Evolutionary conservation across 2,113 vertebrate species (phyloP).

Genomic region (Pseudorectes ferrugineus): DNA sequence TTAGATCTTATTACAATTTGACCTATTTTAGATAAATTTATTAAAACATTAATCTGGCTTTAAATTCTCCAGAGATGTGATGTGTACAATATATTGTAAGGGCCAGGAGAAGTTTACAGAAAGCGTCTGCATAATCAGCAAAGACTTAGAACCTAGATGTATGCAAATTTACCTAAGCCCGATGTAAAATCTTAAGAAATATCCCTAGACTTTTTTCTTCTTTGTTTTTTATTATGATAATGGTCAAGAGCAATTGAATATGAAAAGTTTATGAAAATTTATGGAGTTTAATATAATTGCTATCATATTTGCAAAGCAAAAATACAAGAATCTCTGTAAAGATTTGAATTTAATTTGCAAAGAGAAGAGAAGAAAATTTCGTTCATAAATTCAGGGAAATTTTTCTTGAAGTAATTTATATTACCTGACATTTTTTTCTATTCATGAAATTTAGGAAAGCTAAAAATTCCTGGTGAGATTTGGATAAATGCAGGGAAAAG

Average conservation of each 20-base stretch:
- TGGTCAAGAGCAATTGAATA: conserved; percentile 32
- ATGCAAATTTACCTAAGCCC: conserved; percentile 37
- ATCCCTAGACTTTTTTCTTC: not conserved
- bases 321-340: not conserved
- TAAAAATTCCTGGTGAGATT: not conserved
- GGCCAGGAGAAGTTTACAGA: not conserved
- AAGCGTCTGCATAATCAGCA: conserved; percentile 35
- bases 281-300: conserved; percentile 26
- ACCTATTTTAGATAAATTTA: conserved; percentile 7
- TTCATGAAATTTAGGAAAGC: not conserved
- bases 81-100: not conserved
- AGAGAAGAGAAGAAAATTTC: not conserved
- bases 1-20: conserved; percentile 25
- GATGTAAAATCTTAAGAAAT: conserved; percentile 16
- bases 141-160: not conserved
- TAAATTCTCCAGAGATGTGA: not conserved
- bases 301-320: conserved; percentile 43
- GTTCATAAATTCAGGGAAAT: not conserved
- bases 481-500: not conserved
- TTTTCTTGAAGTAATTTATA: not conserved
- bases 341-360: conserved; percentile 23
- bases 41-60: conserved; percentile 21
- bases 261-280: conserved; percentile 42
- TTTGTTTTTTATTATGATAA: conserved; percentile 40
- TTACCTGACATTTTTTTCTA: not conserved